Conservation (phyloP, 1,140 invertebrate species). For the Scaptomyza hsui region DNA sequence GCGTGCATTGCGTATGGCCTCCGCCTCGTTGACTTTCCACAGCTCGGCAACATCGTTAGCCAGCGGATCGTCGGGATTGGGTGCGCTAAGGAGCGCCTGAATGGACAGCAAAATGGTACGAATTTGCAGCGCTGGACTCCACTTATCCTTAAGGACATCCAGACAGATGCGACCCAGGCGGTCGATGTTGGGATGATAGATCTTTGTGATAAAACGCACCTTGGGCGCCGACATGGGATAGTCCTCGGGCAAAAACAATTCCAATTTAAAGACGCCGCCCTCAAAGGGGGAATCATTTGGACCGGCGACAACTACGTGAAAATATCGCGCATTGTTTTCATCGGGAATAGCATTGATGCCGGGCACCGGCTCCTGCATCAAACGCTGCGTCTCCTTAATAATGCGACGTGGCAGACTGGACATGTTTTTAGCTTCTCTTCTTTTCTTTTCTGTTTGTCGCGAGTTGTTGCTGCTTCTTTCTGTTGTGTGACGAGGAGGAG, state of each 20-base stretch:
- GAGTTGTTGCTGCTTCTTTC: slow-evolving; percentile 25
- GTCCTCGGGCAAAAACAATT: slow-evolving; percentile 90
- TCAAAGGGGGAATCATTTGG: slow-evolving; percentile 91
- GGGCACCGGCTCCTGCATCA: slow-evolving; percentile 98
- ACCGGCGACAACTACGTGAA: slow-evolving; percentile 95
- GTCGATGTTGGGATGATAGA: slow-evolving; percentile 92
- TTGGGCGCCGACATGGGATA: slow-evolving; percentile 92
- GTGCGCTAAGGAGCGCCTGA: slow-evolving; percentile 96
- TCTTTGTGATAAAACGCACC: slow-evolving; percentile 92
- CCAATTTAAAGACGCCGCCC: slow-evolving; percentile 90
- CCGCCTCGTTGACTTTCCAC: slow-evolving; percentile 92
- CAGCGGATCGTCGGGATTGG: slow-evolving; percentile 98
- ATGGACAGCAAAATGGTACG: slow-evolving; percentile 97
- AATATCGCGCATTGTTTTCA: slow-evolving; percentile 97
- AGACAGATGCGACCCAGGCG: slow-evolving; percentile 90
- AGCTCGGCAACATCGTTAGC: slow-evolving; percentile 97
- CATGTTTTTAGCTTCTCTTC: slow-evolving; percentile 84
- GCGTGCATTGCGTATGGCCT: slow-evolving; percentile 96
- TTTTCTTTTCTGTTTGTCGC: background rate
- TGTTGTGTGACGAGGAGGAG: slow-evolving; percentile 4
- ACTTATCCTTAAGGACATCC: slow-evolving; percentile 93
- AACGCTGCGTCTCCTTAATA: slow-evolving; percentile 98
- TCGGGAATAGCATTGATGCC: slow-evolving; percentile 97
- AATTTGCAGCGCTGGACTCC: slow-evolving; percentile 98
- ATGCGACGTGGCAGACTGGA: slow-evolving; percentile 92